Percentiles rank a stretch among this genome's conserved stretches.
phyloP scores from a whole-genome alignment of 2,113 vertebrate species.

The Paralichthys olivaceus region DNA sequence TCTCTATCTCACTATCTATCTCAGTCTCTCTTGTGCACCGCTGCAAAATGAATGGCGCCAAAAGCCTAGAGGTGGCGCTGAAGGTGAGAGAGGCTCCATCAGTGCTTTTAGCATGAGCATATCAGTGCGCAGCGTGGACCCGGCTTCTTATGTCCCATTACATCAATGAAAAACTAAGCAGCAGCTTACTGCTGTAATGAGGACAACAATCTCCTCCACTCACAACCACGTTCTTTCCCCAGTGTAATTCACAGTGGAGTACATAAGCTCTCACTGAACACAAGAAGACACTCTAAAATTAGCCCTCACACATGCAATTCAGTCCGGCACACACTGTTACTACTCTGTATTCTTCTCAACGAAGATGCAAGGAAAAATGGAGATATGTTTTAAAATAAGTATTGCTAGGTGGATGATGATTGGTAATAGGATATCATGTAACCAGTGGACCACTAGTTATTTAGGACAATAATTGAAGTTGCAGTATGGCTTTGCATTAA shows the following conservation, averaged over 20 bases:
- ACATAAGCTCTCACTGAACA: constrained; percentile 52
- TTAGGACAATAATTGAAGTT: too few relatives aligned
- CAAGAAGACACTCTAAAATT: constrained; percentile 61
- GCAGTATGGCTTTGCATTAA: too few relatives aligned
- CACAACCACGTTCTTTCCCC: constrained; percentile 55
- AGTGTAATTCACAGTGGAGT: constrained; percentile 59
- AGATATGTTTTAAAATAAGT: background rate
- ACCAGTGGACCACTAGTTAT: too few relatives aligned
- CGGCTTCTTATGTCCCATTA: constrained; percentile 65
- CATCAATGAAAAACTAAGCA: constrained; percentile 71
- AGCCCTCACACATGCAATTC: constrained; percentile 59
- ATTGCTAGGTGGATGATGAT: background rate
- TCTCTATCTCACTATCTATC: constrained; percentile 8
- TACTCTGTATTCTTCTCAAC: background rate
- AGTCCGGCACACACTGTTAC: constrained; percentile 10
- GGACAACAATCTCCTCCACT: constrained; percentile 65
- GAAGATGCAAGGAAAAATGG: background rate
- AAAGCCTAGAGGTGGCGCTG: constrained; percentile 62
- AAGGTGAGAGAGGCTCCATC: constrained; percentile 58
- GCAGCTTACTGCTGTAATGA: constrained; percentile 71
- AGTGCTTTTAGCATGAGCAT: constrained; percentile 68
- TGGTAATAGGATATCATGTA: background rate
- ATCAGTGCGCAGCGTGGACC: constrained; percentile 41
- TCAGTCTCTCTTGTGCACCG: constrained; percentile 38
- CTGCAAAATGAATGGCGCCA: constrained; percentile 73